Conservation (phyloP, 2,888 invertebrate species). For the Ophion ellenae region DNA sequence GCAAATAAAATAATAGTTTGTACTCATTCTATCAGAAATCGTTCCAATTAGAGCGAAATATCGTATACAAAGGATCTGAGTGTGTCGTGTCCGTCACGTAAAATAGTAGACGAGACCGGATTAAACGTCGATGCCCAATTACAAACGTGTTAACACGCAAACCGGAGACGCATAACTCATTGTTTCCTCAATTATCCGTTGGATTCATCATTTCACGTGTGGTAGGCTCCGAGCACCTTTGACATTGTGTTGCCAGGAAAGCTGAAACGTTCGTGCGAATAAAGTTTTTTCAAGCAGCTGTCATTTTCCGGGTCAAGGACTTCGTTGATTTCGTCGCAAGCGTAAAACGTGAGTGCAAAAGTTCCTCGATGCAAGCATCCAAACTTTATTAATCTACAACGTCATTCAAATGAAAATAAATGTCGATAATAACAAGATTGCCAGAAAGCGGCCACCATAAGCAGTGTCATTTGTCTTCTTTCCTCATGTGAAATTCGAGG, state of each 20-base stretch:
- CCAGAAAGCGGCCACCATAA: not conserved
- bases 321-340: not conserved
- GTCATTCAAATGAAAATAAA: not conserved
- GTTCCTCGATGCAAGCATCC: not conserved
- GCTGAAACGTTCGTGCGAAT: not conserved
- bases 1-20: not conserved
- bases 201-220: slow-evolving; percentile 48
- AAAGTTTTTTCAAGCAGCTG: not conserved
- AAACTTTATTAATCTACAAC: slow-evolving; percentile 20
- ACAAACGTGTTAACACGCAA: slow-evolving; percentile 5
- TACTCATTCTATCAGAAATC: not conserved
- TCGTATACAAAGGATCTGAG: too few relatives aligned
- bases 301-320: not conserved
- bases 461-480: slow-evolving; percentile 39
- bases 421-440: slow-evolving; percentile 9
- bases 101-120: slow-evolving; percentile 1
- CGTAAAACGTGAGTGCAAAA: not conserved
- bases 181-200: slow-evolving; percentile 22
- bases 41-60: not conserved
- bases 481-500: not conserved
- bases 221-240: not conserved
- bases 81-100: not conserved
- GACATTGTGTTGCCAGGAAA: not conserved
- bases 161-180: not conserved
- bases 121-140: slow-evolving; percentile 49